These are phyloP conservation scores for Lucifuga dentata DNA, from an alignment of 2,113 vertebrate genomes.

Conservation along the genomic window DNA sequence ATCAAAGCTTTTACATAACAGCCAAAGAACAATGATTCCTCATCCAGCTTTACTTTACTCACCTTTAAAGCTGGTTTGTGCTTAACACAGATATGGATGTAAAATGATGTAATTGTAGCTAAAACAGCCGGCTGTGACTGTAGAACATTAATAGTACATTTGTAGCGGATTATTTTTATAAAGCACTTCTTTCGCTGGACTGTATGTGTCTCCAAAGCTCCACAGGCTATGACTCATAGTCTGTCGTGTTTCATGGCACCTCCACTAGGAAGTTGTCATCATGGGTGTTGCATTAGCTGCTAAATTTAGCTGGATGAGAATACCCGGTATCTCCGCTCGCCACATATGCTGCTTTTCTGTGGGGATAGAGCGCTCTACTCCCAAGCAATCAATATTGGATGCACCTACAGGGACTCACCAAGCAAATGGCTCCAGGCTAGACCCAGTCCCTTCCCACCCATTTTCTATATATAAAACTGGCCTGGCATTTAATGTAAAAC, in stretches of 20 bases:
- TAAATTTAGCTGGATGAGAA: slow-evolving; percentile 71
- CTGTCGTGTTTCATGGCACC: slow-evolving; percentile 30
- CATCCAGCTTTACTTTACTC: slow-evolving; percentile 37
- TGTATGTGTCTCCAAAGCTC: slow-evolving; percentile 20
- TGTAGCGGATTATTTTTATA: no score
- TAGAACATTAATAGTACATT: no score
- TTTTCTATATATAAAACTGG: slow-evolving; percentile 80
- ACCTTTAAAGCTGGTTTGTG: no score
- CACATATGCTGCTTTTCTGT: slow-evolving; percentile 55
- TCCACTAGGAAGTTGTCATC: slow-evolving; percentile 56
- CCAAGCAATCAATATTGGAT: slow-evolving; percentile 81
- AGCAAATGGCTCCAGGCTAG: slow-evolving; percentile 73
- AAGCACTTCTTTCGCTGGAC: background rate
- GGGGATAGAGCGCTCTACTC: slow-evolving; percentile 59
- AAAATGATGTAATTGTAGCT: no score
- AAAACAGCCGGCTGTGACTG: no score
- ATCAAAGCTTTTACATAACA: slow-evolving; percentile 43
- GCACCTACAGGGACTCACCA: slow-evolving; percentile 78
- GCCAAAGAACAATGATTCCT: slow-evolving; percentile 12
- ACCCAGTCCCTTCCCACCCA: slow-evolving; percentile 74
- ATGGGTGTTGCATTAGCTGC: slow-evolving; percentile 46
- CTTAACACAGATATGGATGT: no score
- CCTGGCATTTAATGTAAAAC: slow-evolving; percentile 80
- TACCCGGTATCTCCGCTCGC: slow-evolving; percentile 49
- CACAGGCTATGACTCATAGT: slow-evolving; percentile 2